phyloP scores from a whole-genome alignment of 2,888 invertebrate genomes.

The Amiota minor region DNA sequence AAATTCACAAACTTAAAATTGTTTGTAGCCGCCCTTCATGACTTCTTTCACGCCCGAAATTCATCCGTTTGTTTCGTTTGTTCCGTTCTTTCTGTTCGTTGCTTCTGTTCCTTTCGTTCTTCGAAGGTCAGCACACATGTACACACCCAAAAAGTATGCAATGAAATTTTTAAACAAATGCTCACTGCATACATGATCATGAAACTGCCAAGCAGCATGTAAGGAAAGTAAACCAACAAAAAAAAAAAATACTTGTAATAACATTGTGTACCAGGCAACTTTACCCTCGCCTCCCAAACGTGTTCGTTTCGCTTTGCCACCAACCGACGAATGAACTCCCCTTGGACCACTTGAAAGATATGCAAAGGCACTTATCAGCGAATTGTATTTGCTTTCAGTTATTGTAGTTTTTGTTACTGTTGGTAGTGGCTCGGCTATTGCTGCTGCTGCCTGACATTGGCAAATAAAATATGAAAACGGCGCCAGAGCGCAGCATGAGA shows the following conservation, averaged over 20 bases:
- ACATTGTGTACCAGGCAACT: slow-evolving; percentile 20
- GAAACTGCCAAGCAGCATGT: background rate
- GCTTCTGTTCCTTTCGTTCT: no score
- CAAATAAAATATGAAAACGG: slow-evolving; percentile 61
- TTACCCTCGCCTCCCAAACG: background rate
- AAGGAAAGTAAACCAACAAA: slow-evolving; percentile 12
- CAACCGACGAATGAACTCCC: slow-evolving; percentile 4
- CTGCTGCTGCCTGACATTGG: slow-evolving; percentile 16
- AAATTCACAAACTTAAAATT: slow-evolving; percentile 28
- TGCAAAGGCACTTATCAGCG: slow-evolving; percentile 41
- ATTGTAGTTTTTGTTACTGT: background rate
- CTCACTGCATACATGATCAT: background rate
- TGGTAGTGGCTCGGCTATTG: background rate
- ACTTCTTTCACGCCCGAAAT: no score
- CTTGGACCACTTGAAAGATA: slow-evolving; percentile 45
- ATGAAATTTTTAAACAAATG: slow-evolving; percentile 18
- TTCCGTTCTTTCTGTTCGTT: no score
- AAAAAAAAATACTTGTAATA: slow-evolving; percentile 29
- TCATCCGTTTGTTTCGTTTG: no score
- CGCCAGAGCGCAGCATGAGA: slow-evolving; percentile 45
- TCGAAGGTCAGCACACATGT: slow-evolving; percentile 2
- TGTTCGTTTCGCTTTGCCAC: background rate
- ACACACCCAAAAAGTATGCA: slow-evolving; percentile 16
- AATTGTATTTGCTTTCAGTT: slow-evolving; percentile 30
- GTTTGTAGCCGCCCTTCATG: background rate